Evolutionary conservation across 2,888 invertebrate genomes (phyloP), one percentile per base, ranked within the genome.

Genomic region (Asteroscopus sphinx): DNA sequence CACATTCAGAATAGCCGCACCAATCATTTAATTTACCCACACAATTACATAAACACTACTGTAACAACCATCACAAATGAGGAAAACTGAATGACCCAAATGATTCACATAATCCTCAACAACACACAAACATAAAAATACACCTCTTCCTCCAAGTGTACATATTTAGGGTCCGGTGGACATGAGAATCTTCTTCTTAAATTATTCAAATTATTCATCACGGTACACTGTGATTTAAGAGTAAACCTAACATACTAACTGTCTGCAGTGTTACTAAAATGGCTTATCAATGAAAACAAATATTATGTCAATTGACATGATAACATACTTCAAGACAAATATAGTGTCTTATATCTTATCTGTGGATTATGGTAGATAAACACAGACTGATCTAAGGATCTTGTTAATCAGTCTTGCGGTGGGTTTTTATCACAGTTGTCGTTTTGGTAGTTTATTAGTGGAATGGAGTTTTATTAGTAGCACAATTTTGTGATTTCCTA

Each of bases 341-440:
- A 79, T 57, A 42, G 59, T 59, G 57, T 61, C 52, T 53, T 60
- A 58, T 85, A 88, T 88, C 88, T 89, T 87, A 89, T 89, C 87
- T 81, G 7, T 66, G 81, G 86, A 88, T 85, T 86, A 82, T 12
- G 9, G 41, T 51, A 77, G 82, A 82, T 83, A 76, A 74, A 77
- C 77, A 81, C 70, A 70, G 45, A 68, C 75, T 77, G 68, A 73
- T 68, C 68, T 68, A 54, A 58, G 54, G 73, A 77, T 76, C 67
- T 71, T 65, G 58, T 52, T 76, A 77, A 79, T 76, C 80, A 84
- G 85, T 87, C 37, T 54, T 45, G 46, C 6, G 7, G 45, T 40
- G n/a, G 46, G 46, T 51, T 56, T 52, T 56, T 56, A 37, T 30
- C 30, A 51, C 16, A 35, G 49, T 28, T 47, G 57, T 57, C 11